Conservation (phyloP, 2,888 invertebrate genomes). For the Ophioninae sp. region DNA sequence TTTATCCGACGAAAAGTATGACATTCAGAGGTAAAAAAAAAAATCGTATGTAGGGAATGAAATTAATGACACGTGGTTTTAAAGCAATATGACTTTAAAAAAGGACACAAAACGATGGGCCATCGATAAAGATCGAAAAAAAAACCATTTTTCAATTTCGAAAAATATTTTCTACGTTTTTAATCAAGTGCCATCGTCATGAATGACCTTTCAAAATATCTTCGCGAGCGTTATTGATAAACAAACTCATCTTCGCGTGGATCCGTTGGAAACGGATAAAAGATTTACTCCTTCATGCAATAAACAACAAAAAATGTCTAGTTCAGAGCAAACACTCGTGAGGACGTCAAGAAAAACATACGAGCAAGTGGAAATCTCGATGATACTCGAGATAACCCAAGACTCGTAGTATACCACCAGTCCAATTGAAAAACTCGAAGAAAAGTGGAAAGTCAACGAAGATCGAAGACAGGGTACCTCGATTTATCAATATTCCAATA, state of each 20-base stretch:
- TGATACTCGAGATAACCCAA: background rate
- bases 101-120: background rate
- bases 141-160: conserved; percentile 4
- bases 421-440: background rate
- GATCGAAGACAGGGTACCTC: background rate
- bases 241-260: background rate
- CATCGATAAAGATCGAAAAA: background rate
- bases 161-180: background rate
- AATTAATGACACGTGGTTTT: background rate
- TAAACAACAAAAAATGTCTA: background rate
- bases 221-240: background rate
- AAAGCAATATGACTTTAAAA: conserved; percentile 27
- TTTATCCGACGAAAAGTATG: too few species aligned
- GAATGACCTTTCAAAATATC: background rate
- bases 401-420: background rate
- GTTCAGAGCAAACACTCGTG: background rate
- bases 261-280: background rate
- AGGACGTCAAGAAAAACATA: background rate
- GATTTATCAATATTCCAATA: background rate
- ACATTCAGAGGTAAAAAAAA: too few species aligned
- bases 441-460: background rate
- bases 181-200: background rate
- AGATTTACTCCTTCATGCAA: background rate
- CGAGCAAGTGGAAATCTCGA: background rate
- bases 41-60: too few species aligned